Base-by-base conservation (phyloP, 2,888 invertebrate species). In the Melanostoma scalare region DNA sequence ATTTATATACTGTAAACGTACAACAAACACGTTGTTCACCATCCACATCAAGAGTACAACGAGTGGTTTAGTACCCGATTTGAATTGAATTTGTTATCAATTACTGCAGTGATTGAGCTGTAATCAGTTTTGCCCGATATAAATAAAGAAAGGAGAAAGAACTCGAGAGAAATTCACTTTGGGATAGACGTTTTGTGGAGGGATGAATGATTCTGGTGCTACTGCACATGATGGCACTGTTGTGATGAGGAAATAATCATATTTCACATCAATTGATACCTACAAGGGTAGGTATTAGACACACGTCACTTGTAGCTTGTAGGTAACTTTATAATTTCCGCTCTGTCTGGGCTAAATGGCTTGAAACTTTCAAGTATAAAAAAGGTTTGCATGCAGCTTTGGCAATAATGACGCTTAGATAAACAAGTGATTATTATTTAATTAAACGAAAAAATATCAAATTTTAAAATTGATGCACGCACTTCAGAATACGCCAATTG, bases 61-160 rank as follows among this genome's bases (percentile, higher is more conserved):
- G 50, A 44, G 67, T 10, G 55, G 74, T 58, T 38, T 58, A 52
- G 74, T 40, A 74, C 50, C 67, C 58, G 42, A 58, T 71, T 71
- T 63, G 69, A 77, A 77, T 71, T 77, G 55, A 71, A 77, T 71
- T 77, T 63, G 53, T 71, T 63, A 48, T 56, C 69, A 77, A 77
- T 77, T 71, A 77, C 69, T 60, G 36, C 20, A 30, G 30, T 67
- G 74, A 74, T 74, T 74, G 74, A 74, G 52, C 36, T 42, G 35
- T 74, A 74, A 74, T 74, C 67, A 74, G 74, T 65, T 74, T 74
- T 67, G 0, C 56, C 55, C 55, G 38, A 10, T 48, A 46, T 33
- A 44, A 36, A n/a, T n/a, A n/a, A 35, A 35, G 38, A 52, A 63
- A n/a, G 55, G 36, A 53, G 9, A 30, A 30, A 36, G 36, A 35